Percentiles rank a stretch among this genome's conserved stretches.
phyloP scores from a whole-genome alignment of 1,140 invertebrate genomes.

The Meloidogyne exigua region DNA sequence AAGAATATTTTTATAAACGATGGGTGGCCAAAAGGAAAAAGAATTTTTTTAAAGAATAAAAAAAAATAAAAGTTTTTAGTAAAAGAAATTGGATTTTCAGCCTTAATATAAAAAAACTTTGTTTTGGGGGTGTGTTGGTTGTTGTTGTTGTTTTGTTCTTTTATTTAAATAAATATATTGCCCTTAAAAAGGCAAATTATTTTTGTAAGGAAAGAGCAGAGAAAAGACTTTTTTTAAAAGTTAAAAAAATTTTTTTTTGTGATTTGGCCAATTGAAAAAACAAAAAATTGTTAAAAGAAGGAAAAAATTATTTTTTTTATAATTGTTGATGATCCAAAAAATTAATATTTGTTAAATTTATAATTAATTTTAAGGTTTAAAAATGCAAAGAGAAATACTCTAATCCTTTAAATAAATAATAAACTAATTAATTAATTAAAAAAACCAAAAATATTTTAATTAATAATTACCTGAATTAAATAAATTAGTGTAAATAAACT shows the following conservation, averaged over 20 bases:
- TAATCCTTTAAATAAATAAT: too few relatives aligned
- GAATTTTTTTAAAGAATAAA: not conserved
- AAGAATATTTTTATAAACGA: not conserved
- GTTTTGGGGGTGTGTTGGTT: not conserved
- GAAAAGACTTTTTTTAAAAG: not conserved
- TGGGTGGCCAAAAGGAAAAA: not conserved
- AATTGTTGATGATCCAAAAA: too few relatives aligned
- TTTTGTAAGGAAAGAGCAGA: not conserved
- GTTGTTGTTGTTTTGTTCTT: too few relatives aligned
- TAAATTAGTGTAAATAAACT: too few relatives aligned
- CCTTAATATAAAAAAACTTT: not conserved
- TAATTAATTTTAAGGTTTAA: too few relatives aligned
- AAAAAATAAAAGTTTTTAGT: not conserved
- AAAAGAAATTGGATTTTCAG: slow-evolving; percentile 1
- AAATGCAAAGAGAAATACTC: too few relatives aligned
- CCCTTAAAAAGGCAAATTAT: not conserved
- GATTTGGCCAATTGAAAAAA: not conserved
- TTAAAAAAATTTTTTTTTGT: not conserved
- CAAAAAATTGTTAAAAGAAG: not conserved
- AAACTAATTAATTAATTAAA: too few relatives aligned
- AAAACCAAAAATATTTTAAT: too few relatives aligned
- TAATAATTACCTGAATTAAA: too few relatives aligned
- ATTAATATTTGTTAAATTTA: too few relatives aligned
- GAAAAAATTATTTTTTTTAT: too few relatives aligned
- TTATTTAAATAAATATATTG: too few relatives aligned